Evolutionary conservation across 2,888 invertebrate genomes (phyloP), one percentile per base, ranked within the genome.

Genomic region (Eremobia ochroleuca): DNA sequence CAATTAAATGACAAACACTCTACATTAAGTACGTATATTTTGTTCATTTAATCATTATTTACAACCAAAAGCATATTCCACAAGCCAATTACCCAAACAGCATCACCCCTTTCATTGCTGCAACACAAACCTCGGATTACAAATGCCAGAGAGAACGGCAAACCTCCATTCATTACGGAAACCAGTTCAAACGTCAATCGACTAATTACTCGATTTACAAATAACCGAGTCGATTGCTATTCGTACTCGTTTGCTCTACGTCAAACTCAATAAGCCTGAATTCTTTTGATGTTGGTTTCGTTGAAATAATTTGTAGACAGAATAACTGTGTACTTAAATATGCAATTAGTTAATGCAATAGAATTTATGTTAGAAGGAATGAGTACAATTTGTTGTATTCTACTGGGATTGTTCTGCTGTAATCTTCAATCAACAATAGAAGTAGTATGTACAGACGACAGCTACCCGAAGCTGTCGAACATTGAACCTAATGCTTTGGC

Each of bases 161-260:
- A 52, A 40, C 61, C 34, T 66, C 58, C 18, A 83, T 76, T 79
- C 55, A 83, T 70, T n/a, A 37, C 52, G 28, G 52, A 4, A 66
- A 37, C 49, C 62, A 52, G 37, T 43, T 74, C 55, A 15, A 75
- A 46, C 69, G 69, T 67, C 66, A 86, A 55, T 66, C 49, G 64
- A 82, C 68, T 85, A 85, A 85, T 82, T 82, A 68, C 62, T 86
- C 86, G 58, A 76, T 85, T 73, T 82, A 62, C 66, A 40, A 66
- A 76, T 82, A 83, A 67, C 58, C 66, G 66, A 85, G 15, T 76
- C 77, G 58, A 76, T 58, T 69, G 55, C 64, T 72, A 55, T 59
- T 74, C 70, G 72, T 34, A 65, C 65, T 82, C 59, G 71, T 65
- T 72, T 55, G 55, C 40, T 49, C 68, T 68, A 67, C 55, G 69